Evolutionary conservation across 2,888 invertebrate species (phyloP).

Genomic region (Drosophila austrosaltans): DNA sequence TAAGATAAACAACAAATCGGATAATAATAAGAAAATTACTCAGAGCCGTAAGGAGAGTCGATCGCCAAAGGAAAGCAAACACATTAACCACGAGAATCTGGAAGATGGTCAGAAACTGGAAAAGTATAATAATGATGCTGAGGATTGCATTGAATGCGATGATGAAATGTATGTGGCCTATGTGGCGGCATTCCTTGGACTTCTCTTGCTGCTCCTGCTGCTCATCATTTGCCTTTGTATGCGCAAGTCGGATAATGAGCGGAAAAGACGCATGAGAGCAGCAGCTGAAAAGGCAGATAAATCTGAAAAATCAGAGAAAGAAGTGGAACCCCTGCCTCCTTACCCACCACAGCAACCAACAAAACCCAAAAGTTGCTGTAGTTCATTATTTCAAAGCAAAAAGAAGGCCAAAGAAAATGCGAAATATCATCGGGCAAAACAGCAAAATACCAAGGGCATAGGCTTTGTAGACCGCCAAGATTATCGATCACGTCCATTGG

Average conservation of each 20-base stretch:
- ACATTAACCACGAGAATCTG: background rate
- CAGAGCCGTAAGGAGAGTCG: slow-evolving; percentile 37
- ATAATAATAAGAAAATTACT: background rate
- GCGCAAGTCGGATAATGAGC: slow-evolving; percentile 10
- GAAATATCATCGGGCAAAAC: background rate
- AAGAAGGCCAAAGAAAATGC: background rate
- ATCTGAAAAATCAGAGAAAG: background rate
- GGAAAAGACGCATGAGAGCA: background rate
- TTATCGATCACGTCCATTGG: background rate
- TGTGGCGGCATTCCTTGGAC: slow-evolving; percentile 44
- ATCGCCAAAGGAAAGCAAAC: slow-evolving; percentile 4
- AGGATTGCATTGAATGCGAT: slow-evolving; percentile 53
- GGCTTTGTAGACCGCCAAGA: background rate
- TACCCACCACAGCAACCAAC: background rate
- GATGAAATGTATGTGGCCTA: slow-evolving; percentile 44
- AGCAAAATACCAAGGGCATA: slow-evolving; percentile 21
- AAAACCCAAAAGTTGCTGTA: slow-evolving; percentile 22
- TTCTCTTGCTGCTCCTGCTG: slow-evolving; percentile 50
- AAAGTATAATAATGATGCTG: background rate
- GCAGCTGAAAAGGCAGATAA: slow-evolving; percentile 13
- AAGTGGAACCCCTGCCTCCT: background rate
- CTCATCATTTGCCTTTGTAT: slow-evolving; percentile 57
- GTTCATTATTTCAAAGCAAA: slow-evolving; percentile 30
- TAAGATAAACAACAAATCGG: slow-evolving; percentile 5
- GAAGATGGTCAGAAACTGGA: background rate